Percentiles rank a stretch among this genome's conserved stretches.
Conservation (phyloP, 2,797 vertebrate genomes). For the Microctenopoma lineatum region DNA sequence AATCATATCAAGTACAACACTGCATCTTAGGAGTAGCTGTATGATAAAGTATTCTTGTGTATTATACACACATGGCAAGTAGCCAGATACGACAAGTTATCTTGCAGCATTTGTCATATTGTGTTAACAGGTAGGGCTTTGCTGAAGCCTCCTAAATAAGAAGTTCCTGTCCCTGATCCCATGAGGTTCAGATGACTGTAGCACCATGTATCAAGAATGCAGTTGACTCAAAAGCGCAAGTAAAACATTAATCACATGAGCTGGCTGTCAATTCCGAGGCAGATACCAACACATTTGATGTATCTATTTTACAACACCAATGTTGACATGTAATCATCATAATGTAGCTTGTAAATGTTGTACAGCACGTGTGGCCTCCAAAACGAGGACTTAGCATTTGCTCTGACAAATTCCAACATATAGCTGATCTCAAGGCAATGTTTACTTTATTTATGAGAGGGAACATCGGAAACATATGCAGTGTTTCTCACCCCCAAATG, state of each 20-base stretch:
- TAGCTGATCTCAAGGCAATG: background rate
- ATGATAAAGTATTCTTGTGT: background rate
- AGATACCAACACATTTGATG: background rate
- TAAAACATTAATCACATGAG: background rate
- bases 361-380: background rate
- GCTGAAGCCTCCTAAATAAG: background rate
- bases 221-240: background rate
- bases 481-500: slow-evolving; percentile 60
- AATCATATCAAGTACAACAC: slow-evolving; percentile 10
- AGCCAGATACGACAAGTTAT: background rate
- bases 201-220: background rate
- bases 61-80: background rate
- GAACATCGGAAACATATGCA: slow-evolving; percentile 63
- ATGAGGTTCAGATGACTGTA: background rate
- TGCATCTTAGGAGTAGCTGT: background rate
- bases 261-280: background rate
- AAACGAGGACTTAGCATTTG: background rate
- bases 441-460: slow-evolving; percentile 28
- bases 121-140: background rate
- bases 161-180: background rate
- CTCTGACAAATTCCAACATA: background rate
- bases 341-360: background rate
- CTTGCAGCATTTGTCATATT: background rate
- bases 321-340: background rate
- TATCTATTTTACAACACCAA: background rate